Evolutionary conservation across 2,888 invertebrate species (phyloP).

Genomic region (Oasisia sp.): DNA sequence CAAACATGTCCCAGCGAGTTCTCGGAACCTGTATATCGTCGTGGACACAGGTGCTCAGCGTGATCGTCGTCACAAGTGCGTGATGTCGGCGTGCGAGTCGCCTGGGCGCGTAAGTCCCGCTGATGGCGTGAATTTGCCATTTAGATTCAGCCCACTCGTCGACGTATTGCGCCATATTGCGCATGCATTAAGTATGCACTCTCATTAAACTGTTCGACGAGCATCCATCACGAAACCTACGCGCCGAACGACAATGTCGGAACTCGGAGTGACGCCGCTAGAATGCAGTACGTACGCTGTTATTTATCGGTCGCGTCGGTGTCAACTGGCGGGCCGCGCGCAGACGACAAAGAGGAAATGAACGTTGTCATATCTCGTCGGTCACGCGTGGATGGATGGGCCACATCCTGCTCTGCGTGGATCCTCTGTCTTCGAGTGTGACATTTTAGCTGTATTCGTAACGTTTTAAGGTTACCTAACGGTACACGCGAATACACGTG

Average conservation of each 20-base stretch:
- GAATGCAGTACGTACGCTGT: background rate
- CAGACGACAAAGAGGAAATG: background rate
- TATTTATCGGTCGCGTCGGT: background rate
- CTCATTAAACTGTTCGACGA: background rate
- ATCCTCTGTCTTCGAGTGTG: background rate
- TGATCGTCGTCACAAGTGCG: too few relatives aligned
- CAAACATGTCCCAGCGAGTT: too few relatives aligned
- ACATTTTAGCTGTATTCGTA: too few relatives aligned
- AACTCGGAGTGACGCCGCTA: background rate
- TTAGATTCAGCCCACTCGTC: conserved; percentile 5
- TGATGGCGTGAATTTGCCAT: conserved; percentile 5
- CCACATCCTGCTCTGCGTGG: background rate
- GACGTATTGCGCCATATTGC: conserved; percentile 1
- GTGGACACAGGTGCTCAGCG: too few relatives aligned
- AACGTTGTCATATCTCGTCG: background rate
- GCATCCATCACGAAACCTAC: background rate
- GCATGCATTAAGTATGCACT: conserved; percentile 13
- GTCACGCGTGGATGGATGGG: background rate
- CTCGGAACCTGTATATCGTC: too few relatives aligned
- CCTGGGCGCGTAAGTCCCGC: background rate
- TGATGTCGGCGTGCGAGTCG: background rate
- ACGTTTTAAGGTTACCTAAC: too few relatives aligned
- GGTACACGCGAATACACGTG: too few relatives aligned
- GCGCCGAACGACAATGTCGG: background rate
- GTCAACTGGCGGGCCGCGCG: background rate